Evolutionary conservation across 2,888 invertebrate species (phyloP).

Genomic region (Penaeus monodon): DNA sequence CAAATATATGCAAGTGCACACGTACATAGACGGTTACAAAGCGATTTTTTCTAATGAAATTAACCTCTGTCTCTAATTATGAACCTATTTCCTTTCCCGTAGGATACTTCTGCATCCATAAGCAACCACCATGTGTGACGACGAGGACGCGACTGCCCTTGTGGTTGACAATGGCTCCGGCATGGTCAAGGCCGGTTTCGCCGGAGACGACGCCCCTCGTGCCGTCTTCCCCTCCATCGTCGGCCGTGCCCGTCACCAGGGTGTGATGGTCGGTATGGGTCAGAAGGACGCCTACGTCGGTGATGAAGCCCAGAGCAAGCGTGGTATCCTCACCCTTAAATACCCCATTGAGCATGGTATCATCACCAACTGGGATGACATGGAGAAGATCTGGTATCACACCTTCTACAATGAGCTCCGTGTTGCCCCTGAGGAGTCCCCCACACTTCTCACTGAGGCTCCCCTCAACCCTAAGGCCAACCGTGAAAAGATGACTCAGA

Average conservation of each 20-base stretch:
- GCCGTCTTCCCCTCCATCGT: slow-evolving; percentile 92
- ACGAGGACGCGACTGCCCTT: slow-evolving; percentile 86
- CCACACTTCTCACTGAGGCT: slow-evolving; percentile 81
- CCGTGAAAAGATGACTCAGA: slow-evolving; percentile 90
- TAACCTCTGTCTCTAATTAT: too few relatives aligned
- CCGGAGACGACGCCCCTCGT: slow-evolving; percentile 89
- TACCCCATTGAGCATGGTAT: slow-evolving; percentile 74
- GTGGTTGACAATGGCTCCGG: slow-evolving; percentile 85
- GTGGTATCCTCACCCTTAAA: slow-evolving; percentile 73
- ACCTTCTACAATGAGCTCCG: slow-evolving; percentile 98
- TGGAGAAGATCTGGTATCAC: slow-evolving; percentile 99
- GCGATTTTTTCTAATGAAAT: too few relatives aligned
- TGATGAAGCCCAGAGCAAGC: slow-evolving; percentile 92
- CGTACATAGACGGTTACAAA: too few relatives aligned
- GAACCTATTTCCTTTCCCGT: too few relatives aligned
- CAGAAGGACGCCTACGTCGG: slow-evolving; percentile 97
- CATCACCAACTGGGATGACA: slow-evolving; percentile 95
- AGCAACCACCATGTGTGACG: too few relatives aligned
- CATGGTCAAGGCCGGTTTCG: slow-evolving; percentile 94
- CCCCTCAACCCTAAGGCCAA: slow-evolving; percentile 95
- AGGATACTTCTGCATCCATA: too few relatives aligned
- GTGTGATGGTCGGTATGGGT: slow-evolving; percentile 94
- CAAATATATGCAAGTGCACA: too few relatives aligned
- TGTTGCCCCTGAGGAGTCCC: slow-evolving; percentile 87
- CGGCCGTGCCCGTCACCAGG: slow-evolving; percentile 85